phyloP scores from a whole-genome alignment of 2,113 vertebrate genomes.

The Odocoileus virginianus region DNA sequence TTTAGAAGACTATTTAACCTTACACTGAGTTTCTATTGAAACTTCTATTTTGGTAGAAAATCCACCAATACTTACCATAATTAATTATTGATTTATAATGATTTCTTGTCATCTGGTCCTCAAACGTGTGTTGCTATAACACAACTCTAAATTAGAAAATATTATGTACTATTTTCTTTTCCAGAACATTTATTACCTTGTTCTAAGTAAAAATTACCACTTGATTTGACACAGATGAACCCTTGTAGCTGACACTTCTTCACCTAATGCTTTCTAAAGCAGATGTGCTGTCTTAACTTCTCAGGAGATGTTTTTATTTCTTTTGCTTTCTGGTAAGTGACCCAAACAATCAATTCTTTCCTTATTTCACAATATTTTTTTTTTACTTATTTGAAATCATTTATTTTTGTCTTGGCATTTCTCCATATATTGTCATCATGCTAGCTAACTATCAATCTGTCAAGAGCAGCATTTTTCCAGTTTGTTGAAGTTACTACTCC shows the following conservation, averaged over 20 bases:
- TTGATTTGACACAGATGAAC: conserved; percentile 46
- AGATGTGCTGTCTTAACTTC: not conserved
- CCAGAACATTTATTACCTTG: conserved; percentile 31
- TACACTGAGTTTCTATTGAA: not conserved
- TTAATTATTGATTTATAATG: not conserved
- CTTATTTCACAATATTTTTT: conserved; percentile 42
- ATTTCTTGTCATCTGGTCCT: not conserved
- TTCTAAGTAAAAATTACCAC: not conserved
- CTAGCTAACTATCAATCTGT: conserved; percentile 39
- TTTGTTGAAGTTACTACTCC: not conserved
- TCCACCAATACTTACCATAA: not conserved
- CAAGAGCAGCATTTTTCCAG: conserved; percentile 30
- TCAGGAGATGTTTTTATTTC: conserved; percentile 47
- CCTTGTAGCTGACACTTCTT: conserved; percentile 16
- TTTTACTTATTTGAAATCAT: conserved; percentile 8
- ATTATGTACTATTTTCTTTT: not conserved
- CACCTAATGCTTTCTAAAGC: conserved; percentile 46
- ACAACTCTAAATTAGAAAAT: not conserved
- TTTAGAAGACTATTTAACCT: not conserved
- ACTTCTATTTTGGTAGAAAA: not conserved
- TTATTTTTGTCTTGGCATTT: conserved; percentile 49
- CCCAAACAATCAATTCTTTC: conserved; percentile 55
- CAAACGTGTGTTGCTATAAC: not conserved
- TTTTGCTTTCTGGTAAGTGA: conserved; percentile 64
- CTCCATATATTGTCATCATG: not conserved